These are phyloP conservation scores for Euura saliciscinereae DNA, from an alignment of 1,140 invertebrate genomes.

Conservation along the genomic window DNA sequence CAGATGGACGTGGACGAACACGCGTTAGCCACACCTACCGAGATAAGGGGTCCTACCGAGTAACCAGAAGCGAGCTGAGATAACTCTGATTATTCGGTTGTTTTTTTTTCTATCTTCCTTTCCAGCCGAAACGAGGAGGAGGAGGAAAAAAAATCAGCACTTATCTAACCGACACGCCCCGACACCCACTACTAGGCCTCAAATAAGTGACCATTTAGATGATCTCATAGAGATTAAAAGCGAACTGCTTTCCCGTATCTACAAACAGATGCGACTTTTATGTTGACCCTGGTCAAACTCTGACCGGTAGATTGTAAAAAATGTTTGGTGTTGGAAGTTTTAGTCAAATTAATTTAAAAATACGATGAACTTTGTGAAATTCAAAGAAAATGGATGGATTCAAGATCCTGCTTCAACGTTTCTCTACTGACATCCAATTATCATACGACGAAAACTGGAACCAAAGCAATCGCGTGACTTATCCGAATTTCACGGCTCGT, in stretches of 20 bases:
- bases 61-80: background rate
- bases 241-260: no score
- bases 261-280: no score
- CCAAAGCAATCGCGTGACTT: no score
- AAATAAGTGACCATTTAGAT: conserved; percentile 33
- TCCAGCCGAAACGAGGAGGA: conserved; percentile 13
- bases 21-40: conserved; percentile 10
- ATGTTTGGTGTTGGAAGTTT: no score
- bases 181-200: conserved; percentile 27
- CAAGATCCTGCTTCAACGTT: no score
- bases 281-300: no score
- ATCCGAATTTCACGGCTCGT: background rate
- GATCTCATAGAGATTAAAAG: conserved; percentile 20
- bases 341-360: no score
- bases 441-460: no score
- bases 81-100: conserved; percentile 6
- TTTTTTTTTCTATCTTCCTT: background rate
- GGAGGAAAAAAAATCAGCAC: conserved; percentile 18
- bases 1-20: background rate
- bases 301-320: no score
- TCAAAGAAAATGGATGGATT: no score
- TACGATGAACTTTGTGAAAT: no score
- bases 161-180: conserved; percentile 27
- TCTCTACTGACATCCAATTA: no score
- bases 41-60: conserved; percentile 5